Evolutionary conservation across 35 echinoderm and acorn worm species (phyloP), one percentile per base, ranked within the genome.

Genomic region (Ophiothrix spiculata): DNA sequence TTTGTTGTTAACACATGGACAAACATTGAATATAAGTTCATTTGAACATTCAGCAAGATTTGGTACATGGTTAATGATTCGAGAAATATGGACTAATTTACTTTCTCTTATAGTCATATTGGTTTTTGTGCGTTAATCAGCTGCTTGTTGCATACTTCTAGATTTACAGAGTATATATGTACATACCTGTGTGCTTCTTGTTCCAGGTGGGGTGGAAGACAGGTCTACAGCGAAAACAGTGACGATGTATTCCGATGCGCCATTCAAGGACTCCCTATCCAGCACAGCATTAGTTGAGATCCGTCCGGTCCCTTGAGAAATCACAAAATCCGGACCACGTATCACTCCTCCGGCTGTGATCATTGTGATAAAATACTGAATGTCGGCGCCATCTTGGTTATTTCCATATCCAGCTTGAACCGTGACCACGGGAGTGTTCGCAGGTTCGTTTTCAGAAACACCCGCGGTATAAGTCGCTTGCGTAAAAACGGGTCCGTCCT

Each of bases 301-400:
- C 19, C 87, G 76, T 83, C 89, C 92, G 31, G 80, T 73, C 0
- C 17, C 35, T 35, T 38, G 46, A 25, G 33, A 64, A 12, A 93
- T 90, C 4, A 39, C 39, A 69, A 99, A 94, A 75, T 89, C 81
- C 34, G 54, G 84, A 37, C 86, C 92, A 37, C 56, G 76, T 12
- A 64, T 16, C 25, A 77, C 25, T 46, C 82, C 79, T 79, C 86
- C 96, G 0, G 89, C 56, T 16, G 41, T 37, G 32, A 94, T 83
- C 42, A 86, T 85, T 33, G 96, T 94, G 64, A 99, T 93, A 80
- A 86, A 99, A 74, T 99, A 99, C 36, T 91, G 37, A 32, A 99
- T 85, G 16, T 79, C 37, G 1, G 86, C 92, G n/a, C n/a, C n/a
- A 38, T 56, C 19, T 21, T 75, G 36, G 45, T 80, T 64, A 79